phyloP scores from a whole-genome alignment of 2,797 vertebrate genomes.

The Coranthus polyacanthus region DNA sequence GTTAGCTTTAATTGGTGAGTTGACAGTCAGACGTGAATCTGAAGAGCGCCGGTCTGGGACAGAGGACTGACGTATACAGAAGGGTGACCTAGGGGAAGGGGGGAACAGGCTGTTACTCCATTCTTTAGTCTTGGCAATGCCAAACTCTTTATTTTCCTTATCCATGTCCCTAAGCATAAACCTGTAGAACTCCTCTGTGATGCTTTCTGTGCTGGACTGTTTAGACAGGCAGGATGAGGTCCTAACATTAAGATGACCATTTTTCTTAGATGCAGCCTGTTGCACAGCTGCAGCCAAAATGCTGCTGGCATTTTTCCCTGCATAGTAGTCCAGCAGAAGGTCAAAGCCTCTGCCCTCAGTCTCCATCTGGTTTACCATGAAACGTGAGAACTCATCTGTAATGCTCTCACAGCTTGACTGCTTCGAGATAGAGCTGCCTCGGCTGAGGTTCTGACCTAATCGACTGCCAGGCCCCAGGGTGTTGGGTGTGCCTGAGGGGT shows the following conservation, averaged over 20 bases:
- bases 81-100: slow-evolving; percentile 86
- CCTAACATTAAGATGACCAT: slow-evolving; percentile 90
- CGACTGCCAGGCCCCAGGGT: slow-evolving; percentile 87
- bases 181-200: slow-evolving; percentile 97
- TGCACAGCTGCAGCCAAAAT: slow-evolving; percentile 94
- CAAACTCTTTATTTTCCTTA: slow-evolving; percentile 90
- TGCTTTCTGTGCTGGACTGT: slow-evolving; percentile 98
- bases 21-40: slow-evolving; percentile 91
- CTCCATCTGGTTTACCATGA: slow-evolving; percentile 99
- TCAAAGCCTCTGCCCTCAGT: slow-evolving; percentile 96
- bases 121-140: slow-evolving; percentile 88
- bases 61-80: slow-evolving; percentile 94
- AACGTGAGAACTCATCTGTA: slow-evolving; percentile 97
- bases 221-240: slow-evolving; percentile 92
- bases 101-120: slow-evolving; percentile 90
- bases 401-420: slow-evolving; percentile 99
- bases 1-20: slow-evolving; percentile 93
- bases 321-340: slow-evolving; percentile 96
- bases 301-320: slow-evolving; percentile 94
- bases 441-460: slow-evolving; percentile 91
- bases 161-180: slow-evolving; percentile 96
- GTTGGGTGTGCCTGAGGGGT: slow-evolving; percentile 83
- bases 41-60: slow-evolving; percentile 91
- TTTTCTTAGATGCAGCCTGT: slow-evolving; percentile 91
- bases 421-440: slow-evolving; percentile 97